Evolutionary conservation across 2,888 invertebrate genomes (phyloP).

Genomic region (Teleiodes luculella): DNA sequence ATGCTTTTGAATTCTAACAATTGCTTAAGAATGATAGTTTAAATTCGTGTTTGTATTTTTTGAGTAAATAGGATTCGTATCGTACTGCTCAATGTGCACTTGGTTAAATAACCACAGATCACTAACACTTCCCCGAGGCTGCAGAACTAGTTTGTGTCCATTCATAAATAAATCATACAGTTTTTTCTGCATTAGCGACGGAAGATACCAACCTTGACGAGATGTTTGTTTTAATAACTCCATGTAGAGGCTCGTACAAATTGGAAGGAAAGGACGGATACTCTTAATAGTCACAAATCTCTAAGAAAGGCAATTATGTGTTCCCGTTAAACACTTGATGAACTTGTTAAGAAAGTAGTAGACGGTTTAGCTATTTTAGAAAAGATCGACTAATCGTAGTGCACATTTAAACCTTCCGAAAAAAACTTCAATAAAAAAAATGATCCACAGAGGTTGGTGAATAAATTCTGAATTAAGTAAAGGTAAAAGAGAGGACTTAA

Average conservation of each 20-base stretch:
- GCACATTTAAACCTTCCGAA: too few species aligned
- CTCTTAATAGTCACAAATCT: background rate
- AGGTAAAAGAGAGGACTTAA: too few species aligned
- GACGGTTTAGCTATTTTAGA: too few species aligned
- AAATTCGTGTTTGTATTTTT: too few species aligned
- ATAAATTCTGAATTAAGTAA: too few species aligned
- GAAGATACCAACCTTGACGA: background rate
- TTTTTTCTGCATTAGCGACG: constrained; percentile 25
- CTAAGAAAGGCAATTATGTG: background rate
- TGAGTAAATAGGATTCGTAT: background rate
- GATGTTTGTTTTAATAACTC: constrained; percentile 5
- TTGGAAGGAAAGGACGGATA: background rate
- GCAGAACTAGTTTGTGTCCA: constrained; percentile 37
- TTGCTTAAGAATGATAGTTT: too few species aligned
- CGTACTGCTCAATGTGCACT: constrained; percentile 18
- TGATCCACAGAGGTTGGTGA: too few species aligned
- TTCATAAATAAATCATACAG: constrained; percentile 35
- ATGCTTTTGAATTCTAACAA: background rate
- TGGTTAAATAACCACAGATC: constrained; percentile 19
- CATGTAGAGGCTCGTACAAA: constrained; percentile 3
- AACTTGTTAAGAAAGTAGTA: too few species aligned
- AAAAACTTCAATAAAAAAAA: too few species aligned
- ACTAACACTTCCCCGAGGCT: constrained; percentile 23
- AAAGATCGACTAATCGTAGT: too few species aligned
- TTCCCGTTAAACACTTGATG: background rate